Conservation (phyloP, 2,113 vertebrate genomes). For the Balaeniceps rex region DNA sequence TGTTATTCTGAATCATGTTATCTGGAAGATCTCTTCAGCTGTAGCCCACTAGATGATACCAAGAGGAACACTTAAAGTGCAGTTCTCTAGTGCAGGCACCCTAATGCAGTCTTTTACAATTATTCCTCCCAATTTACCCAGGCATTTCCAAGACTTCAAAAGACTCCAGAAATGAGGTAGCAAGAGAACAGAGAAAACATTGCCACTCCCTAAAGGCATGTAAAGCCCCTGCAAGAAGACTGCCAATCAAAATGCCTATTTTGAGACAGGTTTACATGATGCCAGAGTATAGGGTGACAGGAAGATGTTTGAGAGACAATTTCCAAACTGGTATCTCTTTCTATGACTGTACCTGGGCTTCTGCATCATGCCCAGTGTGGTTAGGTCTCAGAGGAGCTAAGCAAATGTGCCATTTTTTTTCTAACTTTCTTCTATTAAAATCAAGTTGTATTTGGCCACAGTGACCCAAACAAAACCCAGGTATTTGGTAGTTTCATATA, state of each 20-base stretch:
- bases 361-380: neutral
- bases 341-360: neutral
- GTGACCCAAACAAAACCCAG: neutral
- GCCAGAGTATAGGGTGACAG: neutral
- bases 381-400: neutral
- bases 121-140: neutral
- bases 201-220: neutral
- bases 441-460: neutral
- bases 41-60: neutral
- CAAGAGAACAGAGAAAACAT: neutral
- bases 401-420: neutral
- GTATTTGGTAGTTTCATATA: neutral
- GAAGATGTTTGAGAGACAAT: neutral
- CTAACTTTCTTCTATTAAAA: neutral
- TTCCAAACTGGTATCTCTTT: neutral
- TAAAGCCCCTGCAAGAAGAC: neutral
- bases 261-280: neutral
- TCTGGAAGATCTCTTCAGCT: neutral
- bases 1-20: neutral
- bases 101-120: neutral
- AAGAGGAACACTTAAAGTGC: neutral
- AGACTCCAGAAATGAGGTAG: neutral
- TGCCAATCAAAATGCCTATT: neutral
- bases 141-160: neutral
- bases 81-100: neutral